These are phyloP conservation scores for Cladorhizidae sp. DNA, from an alignment of 37 sponge, comb jelly and placozoan genomes.

Conservation along the genomic window DNA sequence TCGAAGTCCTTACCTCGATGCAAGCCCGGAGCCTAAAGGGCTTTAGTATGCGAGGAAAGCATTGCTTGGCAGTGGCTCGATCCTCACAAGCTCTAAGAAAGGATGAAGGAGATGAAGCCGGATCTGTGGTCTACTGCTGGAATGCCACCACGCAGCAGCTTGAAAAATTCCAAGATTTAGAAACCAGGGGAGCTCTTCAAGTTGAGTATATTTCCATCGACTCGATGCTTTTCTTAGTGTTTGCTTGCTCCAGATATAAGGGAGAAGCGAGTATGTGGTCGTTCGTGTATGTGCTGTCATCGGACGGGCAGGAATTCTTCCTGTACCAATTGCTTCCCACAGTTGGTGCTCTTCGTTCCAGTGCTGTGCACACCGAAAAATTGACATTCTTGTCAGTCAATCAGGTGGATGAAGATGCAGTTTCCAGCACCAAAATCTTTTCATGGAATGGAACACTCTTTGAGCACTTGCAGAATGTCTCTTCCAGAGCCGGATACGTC, in stretches of 20 bases:
- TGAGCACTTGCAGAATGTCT: not conserved
- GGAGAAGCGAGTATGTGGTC: not conserved
- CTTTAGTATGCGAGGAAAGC: not conserved
- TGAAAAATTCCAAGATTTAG: slow-evolving; percentile 10
- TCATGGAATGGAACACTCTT: slow-evolving; percentile 9
- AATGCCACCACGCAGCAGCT: not conserved
- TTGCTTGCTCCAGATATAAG: not conserved
- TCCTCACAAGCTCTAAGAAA: not conserved
- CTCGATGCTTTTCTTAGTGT: not conserved
- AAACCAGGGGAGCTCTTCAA: slow-evolving; percentile 8
- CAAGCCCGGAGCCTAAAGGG: not conserved
- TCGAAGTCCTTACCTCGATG: not conserved
- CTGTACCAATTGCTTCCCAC: not conserved
- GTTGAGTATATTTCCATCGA: slow-evolving; percentile 9
- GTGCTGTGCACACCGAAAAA: not conserved
- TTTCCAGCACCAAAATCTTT: slow-evolving; percentile 8
- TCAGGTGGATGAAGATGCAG: not conserved
- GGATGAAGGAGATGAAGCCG: not conserved
- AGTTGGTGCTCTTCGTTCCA: not conserved
- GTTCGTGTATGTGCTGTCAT: slow-evolving; percentile 3
- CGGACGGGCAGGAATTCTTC: not conserved
- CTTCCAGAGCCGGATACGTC: not conserved
- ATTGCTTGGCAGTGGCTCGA: not conserved
- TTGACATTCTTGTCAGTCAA: slow-evolving; percentile 1
- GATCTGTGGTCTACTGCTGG: slow-evolving; percentile 19